Conservation (phyloP, 1,140 invertebrate species). For the Drosophila dunni region DNA sequence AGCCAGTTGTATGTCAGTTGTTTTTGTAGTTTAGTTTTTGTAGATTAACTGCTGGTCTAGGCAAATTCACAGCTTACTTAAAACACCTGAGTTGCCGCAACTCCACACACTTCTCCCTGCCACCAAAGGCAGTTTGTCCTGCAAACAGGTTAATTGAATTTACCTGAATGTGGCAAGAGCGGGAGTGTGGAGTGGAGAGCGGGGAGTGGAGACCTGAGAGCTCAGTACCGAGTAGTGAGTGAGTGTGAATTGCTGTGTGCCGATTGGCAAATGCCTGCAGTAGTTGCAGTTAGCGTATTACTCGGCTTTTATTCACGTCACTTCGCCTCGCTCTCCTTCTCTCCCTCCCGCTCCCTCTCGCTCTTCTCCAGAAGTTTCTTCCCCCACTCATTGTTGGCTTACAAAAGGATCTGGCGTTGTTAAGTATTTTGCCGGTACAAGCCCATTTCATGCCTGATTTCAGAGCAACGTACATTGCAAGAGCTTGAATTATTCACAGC, state of each 20-base stretch:
- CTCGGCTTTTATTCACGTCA: conserved; percentile 13
- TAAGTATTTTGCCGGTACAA: conserved; percentile 32
- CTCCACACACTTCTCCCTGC: background rate
- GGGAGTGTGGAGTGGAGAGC: background rate
- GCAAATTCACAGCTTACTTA: conserved; percentile 37
- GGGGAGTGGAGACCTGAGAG: background rate
- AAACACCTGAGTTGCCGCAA: conserved; percentile 2
- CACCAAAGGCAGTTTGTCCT: conserved; percentile 25
- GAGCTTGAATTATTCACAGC: conserved; percentile 54
- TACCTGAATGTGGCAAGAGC: conserved; percentile 38
- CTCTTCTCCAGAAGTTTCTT: no score
- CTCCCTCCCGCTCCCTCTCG: background rate
- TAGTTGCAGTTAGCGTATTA: conserved; percentile 21
- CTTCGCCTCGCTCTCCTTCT: background rate
- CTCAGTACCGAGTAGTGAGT: background rate
- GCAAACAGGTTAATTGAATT: conserved; percentile 74
- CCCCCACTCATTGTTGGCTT: conserved; percentile 1
- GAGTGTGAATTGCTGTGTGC: background rate
- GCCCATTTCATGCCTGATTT: conserved; percentile 66
- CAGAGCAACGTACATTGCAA: conserved; percentile 32
- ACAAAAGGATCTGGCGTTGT: conserved; percentile 28
- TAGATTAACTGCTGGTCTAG: conserved; percentile 37
- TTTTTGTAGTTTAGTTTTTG: conserved; percentile 16
- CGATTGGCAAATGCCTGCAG: background rate
- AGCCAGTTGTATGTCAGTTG: conserved; percentile 17